Evolutionary conservation across 2,888 invertebrate genomes (phyloP), one percentile per base, ranked within the genome.

Genomic region (Agrotis clavis): DNA sequence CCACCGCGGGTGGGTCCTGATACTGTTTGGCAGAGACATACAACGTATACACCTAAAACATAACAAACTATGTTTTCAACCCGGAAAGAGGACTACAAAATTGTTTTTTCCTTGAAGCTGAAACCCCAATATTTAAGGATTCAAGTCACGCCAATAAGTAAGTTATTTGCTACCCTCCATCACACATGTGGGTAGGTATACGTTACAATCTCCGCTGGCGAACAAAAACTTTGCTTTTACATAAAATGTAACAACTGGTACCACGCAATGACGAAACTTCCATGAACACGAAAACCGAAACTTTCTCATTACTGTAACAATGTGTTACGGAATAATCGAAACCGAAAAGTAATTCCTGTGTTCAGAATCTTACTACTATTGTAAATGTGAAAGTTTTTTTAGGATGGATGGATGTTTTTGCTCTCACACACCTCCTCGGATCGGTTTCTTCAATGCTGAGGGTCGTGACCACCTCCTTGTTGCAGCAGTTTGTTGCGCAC

Each of bases 161-260:
- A 75, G 75, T 75, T 74, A 70, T 75, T 70, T 54, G n/a, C 53
- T 30, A 50, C n/a, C 63, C 48, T 18, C 45, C 18, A 70, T 64
- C 70, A 53, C 1, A 70, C 53, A 18, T 59, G 4, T 41, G 25
- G n/a, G 16, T n/a, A 53, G 14, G 71, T 65, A 65, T 19, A 66
- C 47, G 41, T 41, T 41, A 41, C 51, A 51, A 57, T 45, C 21
- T 13, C 67, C 56, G 62, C 66, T 76, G 13, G 1, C 21, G 54
- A 62, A 63, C 74, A 47, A 54, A 65, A 74, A 77, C 77, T 78
- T 78, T 57, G 57, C 74, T 74, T 50, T 78, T 63, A 69, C 74
- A 74, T 69, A 45, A 57, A 57, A 63, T 59, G 53, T 69, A 30
- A 56, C 73, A 51, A 60, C 65, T 19, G 65, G 50, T 59, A 68